phyloP scores from a whole-genome alignment of 2,113 vertebrate genomes.

The Chitala chitala region DNA sequence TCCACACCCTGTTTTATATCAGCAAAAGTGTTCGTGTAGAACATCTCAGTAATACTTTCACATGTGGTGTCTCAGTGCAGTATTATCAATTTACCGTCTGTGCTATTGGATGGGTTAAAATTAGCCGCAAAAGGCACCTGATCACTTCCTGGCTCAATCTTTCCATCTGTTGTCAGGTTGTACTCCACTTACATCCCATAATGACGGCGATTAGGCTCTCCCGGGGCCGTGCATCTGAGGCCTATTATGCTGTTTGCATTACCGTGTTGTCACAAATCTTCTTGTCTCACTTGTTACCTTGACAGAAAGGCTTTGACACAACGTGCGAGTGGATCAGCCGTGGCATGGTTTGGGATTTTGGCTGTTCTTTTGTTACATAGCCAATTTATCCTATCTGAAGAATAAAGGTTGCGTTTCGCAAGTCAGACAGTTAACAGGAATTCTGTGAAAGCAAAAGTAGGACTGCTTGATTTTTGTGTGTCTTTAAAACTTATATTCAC shows the following conservation, averaged over 20 bases:
- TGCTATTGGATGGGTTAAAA: neutral
- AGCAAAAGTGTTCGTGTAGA: neutral
- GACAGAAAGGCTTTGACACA: neutral
- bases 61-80: neutral
- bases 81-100: neutral
- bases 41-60: neutral
- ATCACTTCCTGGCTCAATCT: neutral
- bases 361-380: too few species aligned
- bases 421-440: too few species aligned
- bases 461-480: too few species aligned
- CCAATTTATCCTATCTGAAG: too few species aligned
- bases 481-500: too few species aligned
- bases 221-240: neutral
- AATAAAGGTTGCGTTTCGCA: too few species aligned
- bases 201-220: neutral
- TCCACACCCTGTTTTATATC: constrained; percentile 41
- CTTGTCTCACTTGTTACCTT: neutral
- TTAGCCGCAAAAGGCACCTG: neutral
- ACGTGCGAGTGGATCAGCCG: too few species aligned
- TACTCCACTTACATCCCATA: neutral
- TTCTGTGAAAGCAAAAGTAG: too few species aligned
- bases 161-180: neutral
- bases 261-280: neutral
- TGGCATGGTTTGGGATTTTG: too few species aligned
- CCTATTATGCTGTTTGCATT: neutral